Conservation (phyloP, 2,113 vertebrate genomes). For the Scortum barcoo region DNA sequence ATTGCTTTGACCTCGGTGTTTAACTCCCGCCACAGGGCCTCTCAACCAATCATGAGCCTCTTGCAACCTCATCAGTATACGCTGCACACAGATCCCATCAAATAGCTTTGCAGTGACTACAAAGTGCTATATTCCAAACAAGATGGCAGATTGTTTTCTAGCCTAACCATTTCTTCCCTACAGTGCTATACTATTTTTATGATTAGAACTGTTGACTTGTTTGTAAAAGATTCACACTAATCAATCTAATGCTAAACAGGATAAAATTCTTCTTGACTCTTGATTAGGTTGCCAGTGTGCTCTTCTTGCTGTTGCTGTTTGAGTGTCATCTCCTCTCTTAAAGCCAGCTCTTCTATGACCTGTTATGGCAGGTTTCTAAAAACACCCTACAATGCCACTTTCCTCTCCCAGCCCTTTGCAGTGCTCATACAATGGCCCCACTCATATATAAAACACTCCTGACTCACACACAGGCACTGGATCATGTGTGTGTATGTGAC, state of each 20-base stretch:
- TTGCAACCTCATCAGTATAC: conserved; percentile 62
- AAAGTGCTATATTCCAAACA: conserved; percentile 27
- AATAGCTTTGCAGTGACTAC: conserved; percentile 52
- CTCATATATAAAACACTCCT: conserved; percentile 31
- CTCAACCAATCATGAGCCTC: conserved; percentile 71
- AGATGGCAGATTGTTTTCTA: conserved; percentile 16
- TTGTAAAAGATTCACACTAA: conserved; percentile 1
- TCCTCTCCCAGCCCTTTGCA: conserved; percentile 29
- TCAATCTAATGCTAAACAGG: background rate
- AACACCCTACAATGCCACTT: conserved; percentile 1
- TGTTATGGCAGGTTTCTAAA: conserved; percentile 28
- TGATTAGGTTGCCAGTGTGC: conserved; percentile 6
- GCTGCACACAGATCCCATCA: conserved; percentile 60
- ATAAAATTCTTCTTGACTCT: background rate
- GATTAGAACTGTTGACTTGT: background rate
- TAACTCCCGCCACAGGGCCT: conserved; percentile 61
- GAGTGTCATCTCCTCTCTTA: conserved; percentile 11
- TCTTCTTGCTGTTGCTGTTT: conserved; percentile 13
- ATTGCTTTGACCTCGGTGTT: conserved; percentile 76
- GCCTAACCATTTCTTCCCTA: background rate
- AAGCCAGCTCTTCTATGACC: conserved; percentile 24
- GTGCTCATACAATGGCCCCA: conserved; percentile 44
- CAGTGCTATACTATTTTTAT: background rate
- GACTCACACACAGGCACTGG: conserved; percentile 34
- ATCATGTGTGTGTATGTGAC: conserved; percentile 29